A percentile compares a stretch with the other conserved stretches of the same genome.
phyloP scores from a whole-genome alignment of 2,113 vertebrate species.

The rat (Rattus norvegicus) region GRCr8 NC_086032.1:80872501-80873000 shows the following conservation, averaged over 20 bases:
- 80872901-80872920: background rate
- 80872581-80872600: background rate
- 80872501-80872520: background rate
- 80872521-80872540: background rate
- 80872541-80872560: background rate
- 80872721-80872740: background rate
- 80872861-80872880: background rate
- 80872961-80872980: background rate
- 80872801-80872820: background rate
- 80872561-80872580: background rate
- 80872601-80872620: background rate
- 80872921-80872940: background rate
- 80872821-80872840: background rate
- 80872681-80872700: background rate
- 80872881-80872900: background rate
- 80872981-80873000: background rate
- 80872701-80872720: background rate
- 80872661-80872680: background rate
- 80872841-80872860: rapidly evolving
- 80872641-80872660: background rate
- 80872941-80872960: background rate
- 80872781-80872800: background rate
- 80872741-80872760: background rate
- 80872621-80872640: background rate
- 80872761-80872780: rapidly evolving